These are phyloP conservation scores for Chloropsis cyanopogon DNA, from an alignment of 2,113 vertebrate genomes.

Conservation along the genomic window DNA sequence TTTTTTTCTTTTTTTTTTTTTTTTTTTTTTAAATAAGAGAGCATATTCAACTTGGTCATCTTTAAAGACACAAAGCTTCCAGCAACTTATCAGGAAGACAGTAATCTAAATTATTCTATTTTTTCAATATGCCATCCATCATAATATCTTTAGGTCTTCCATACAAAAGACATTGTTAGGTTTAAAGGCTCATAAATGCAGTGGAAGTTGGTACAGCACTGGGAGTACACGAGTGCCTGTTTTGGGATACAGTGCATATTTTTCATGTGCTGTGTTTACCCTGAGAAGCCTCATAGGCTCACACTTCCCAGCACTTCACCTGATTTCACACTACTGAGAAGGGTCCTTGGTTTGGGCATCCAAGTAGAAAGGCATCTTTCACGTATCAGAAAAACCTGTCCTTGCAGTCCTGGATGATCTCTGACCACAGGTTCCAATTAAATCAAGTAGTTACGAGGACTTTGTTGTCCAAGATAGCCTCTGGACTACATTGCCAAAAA, in stretches of 20 bases:
- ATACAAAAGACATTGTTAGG: background rate
- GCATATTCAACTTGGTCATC: background rate
- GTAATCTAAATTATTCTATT: background rate
- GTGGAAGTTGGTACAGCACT: background rate
- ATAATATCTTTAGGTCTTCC: background rate
- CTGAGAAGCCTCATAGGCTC: background rate
- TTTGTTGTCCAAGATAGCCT: background rate
- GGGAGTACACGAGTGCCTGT: fast-evolving
- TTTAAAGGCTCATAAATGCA: background rate
- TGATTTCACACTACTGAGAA: background rate
- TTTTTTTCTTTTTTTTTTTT: no score
- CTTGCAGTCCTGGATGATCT: background rate
- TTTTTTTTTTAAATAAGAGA: background rate
- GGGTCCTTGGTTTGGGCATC: background rate
- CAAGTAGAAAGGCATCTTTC: background rate
- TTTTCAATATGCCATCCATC: background rate
- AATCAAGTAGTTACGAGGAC: background rate
- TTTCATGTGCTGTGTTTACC: background rate
- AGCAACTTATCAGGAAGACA: background rate
- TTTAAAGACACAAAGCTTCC: background rate
- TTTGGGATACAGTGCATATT: background rate
- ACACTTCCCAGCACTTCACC: background rate
- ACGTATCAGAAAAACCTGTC: background rate
- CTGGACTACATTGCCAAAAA: background rate
- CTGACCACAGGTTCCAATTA: background rate